phyloP scores from a whole-genome alignment of 2,888 invertebrate genomes.

The Rhabditophanes sp. region DNA sequence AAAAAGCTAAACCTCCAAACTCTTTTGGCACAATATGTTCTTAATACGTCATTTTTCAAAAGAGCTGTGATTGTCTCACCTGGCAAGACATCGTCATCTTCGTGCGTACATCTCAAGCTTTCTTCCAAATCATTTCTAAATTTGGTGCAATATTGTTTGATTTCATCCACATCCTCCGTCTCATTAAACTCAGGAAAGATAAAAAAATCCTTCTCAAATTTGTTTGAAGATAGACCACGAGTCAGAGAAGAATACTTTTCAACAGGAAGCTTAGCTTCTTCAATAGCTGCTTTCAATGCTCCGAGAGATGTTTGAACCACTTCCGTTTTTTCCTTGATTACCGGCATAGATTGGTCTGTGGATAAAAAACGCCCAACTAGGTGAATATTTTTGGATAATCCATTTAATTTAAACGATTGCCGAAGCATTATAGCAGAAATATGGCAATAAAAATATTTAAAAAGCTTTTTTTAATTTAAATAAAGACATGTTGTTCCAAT shows the following conservation, averaged over 20 bases:
- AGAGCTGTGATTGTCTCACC: slow-evolving; percentile 17
- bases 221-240: slow-evolving; percentile 34
- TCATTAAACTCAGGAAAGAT: slow-evolving; percentile 42
- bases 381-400: too few relatives aligned
- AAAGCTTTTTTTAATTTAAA: too few relatives aligned
- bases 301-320: too few relatives aligned
- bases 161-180: slow-evolving; percentile 30
- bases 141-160: slow-evolving; percentile 24
- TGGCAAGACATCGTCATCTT: slow-evolving; percentile 11
- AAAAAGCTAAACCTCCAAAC: slow-evolving; percentile 33
- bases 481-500: too few relatives aligned
- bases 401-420: too few relatives aligned
- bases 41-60: slow-evolving; percentile 19
- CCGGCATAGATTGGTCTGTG: too few relatives aligned
- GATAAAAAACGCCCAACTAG: too few relatives aligned
- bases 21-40: slow-evolving; percentile 21
- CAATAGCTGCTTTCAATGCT: slow-evolving; percentile 2
- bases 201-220: slow-evolving; percentile 43
- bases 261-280: slow-evolving; percentile 14
- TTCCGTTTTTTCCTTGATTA: too few relatives aligned
- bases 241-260: slow-evolving; percentile 33
- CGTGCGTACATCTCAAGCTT: not conserved
- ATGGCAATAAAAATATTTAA: too few relatives aligned
- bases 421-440: too few relatives aligned
- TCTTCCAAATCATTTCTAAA: slow-evolving; percentile 10